These are phyloP conservation scores for Mactra quadrangularis DNA, from an alignment of 1,140 invertebrate species.

Conservation along the genomic window DNA sequence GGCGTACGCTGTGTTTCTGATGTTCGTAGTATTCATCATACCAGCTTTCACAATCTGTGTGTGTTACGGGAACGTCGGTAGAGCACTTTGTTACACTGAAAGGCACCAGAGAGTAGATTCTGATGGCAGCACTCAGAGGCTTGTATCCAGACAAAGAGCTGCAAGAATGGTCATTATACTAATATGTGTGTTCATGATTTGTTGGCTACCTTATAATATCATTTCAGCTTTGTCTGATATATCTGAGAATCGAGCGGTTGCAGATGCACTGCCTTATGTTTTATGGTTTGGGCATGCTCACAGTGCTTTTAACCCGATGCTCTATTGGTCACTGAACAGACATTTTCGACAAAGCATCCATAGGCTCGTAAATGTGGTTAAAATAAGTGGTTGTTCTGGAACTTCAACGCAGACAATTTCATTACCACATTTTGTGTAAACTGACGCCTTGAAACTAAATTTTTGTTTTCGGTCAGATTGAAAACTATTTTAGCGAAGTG, in stretches of 20 bases:
- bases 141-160: constrained; percentile 93
- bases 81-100: constrained; percentile 86
- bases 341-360: constrained; percentile 79
- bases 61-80: constrained; percentile 84
- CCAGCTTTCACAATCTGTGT: constrained; percentile 84
- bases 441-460: too few relatives aligned
- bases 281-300: constrained; percentile 90
- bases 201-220: constrained; percentile 95
- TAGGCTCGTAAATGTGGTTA: constrained; percentile 62
- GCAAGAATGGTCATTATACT: constrained; percentile 96
- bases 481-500: too few relatives aligned
- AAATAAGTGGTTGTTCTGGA: constrained; percentile 46
- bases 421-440: constrained; percentile 59
- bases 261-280: constrained; percentile 84
- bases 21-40: constrained; percentile 85
- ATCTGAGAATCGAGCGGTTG: constrained; percentile 77
- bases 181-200: constrained; percentile 96
- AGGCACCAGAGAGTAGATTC: constrained; percentile 84
- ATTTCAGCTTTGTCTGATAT: constrained; percentile 88
- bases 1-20: constrained; percentile 84
- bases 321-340: constrained; percentile 92
- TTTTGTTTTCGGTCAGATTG: too few relatives aligned
- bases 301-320: constrained; percentile 90
- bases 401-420: constrained; percentile 22
- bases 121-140: constrained; percentile 86